Evolutionary conservation across 2,888 invertebrate species (phyloP).

Genomic region (Acronicta alni): DNA sequence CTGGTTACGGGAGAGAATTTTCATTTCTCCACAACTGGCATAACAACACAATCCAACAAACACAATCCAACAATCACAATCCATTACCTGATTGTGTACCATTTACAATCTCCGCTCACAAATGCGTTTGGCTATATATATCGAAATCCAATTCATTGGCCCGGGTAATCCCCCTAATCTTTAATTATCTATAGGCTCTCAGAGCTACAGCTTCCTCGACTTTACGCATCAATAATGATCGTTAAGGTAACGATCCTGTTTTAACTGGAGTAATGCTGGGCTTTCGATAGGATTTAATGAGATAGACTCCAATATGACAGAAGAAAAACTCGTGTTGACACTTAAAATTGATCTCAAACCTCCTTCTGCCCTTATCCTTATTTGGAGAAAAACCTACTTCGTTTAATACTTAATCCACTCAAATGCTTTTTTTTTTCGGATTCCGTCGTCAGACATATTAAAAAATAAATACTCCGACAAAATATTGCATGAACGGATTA

Average conservation of each 20-base stretch:
- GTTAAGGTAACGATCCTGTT: background rate
- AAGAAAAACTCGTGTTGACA: too few relatives aligned
- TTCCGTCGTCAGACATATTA: background rate
- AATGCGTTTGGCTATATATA: conserved; percentile 23
- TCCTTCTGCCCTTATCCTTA: background rate
- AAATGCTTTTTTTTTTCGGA: background rate
- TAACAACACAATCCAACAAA: background rate
- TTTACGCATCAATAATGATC: conserved; percentile 12
- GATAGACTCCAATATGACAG: background rate
- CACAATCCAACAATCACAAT: conserved; percentile 1
- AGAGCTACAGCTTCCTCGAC: background rate
- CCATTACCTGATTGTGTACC: conserved; percentile 31
- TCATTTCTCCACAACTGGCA: too few relatives aligned
- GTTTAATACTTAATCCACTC: background rate
- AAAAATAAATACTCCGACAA: conserved; percentile 1
- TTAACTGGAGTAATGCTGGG: background rate
- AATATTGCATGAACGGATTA: conserved; percentile 10
- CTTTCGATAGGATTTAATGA: background rate
- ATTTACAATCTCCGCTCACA: conserved; percentile 10
- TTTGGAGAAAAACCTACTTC: background rate
- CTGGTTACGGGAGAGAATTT: too few relatives aligned
- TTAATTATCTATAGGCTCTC: conserved; percentile 36
- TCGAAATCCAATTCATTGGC: conserved; percentile 19
- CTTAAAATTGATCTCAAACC: too few relatives aligned
- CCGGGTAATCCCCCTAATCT: conserved; percentile 29